Evolutionary conservation across 2,888 invertebrate genomes (phyloP).

Genomic region (Therioaphis trifolii): DNA sequence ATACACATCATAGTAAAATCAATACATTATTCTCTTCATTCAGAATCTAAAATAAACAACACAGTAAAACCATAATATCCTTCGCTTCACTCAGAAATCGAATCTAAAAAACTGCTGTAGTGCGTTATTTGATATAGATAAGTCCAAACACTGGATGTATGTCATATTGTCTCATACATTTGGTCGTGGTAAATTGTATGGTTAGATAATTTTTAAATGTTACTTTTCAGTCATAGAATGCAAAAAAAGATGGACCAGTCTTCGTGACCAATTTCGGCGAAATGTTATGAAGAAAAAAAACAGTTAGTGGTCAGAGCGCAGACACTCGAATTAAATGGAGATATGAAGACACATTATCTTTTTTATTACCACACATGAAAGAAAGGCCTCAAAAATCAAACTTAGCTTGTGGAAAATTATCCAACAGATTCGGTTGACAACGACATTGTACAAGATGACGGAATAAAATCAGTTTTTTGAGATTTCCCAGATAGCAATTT

Average conservation of each 20-base stretch:
- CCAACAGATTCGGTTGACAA: background rate
- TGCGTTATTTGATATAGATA: too few relatives aligned
- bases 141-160: too few relatives aligned
- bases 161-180: too few relatives aligned
- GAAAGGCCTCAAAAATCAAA: constrained; percentile 44
- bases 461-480: too few relatives aligned
- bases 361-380: constrained; percentile 21
- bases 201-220: background rate
- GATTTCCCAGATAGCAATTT: too few relatives aligned
- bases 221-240: background rate
- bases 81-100: too few relatives aligned
- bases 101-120: too few relatives aligned
- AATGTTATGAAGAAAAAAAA: constrained; percentile 30
- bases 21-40: too few relatives aligned
- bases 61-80: too few relatives aligned
- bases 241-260: constrained; percentile 48
- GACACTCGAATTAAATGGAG: constrained; percentile 27
- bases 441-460: too few relatives aligned
- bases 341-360: constrained; percentile 23
- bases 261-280: constrained; percentile 39
- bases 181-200: background rate
- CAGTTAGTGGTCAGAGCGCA: constrained; percentile 18
- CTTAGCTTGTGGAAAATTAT: background rate
- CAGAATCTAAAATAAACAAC: too few relatives aligned
- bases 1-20: too few relatives aligned